These are phyloP conservation scores for Bufotes viridis DNA, from an alignment of 2,797 vertebrate species.

Conservation along the genomic window DNA sequence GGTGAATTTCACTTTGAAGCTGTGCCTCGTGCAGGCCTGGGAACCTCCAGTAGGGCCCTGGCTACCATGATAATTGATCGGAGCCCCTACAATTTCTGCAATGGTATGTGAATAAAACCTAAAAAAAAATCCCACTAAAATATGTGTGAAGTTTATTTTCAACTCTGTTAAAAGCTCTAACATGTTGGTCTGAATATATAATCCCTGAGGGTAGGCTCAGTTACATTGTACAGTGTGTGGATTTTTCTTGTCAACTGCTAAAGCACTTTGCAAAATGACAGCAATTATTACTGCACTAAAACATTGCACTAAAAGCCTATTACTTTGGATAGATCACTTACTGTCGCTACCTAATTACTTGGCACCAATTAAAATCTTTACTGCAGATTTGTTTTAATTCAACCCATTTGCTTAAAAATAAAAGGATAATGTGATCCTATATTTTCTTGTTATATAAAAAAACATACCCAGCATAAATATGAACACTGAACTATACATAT, in stretches of 20 bases:
- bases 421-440: slow-evolving; percentile 36
- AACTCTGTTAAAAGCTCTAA: background rate
- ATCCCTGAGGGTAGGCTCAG: background rate
- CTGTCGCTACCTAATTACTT: slow-evolving; percentile 71
- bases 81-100: no score
- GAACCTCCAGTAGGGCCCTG: no score
- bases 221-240: slow-evolving; percentile 39
- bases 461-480: background rate
- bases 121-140: background rate
- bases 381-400: slow-evolving; percentile 64
- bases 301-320: slow-evolving; percentile 65
- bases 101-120: background rate
- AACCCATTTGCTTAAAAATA: slow-evolving; percentile 59
- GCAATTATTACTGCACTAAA: slow-evolving; percentile 65
- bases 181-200: slow-evolving; percentile 44
- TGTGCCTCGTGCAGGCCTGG: no score
- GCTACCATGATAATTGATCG: no score
- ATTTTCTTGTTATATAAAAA: slow-evolving; percentile 3
- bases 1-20: no score
- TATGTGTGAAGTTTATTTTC: slow-evolving; percentile 18
- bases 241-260: slow-evolving; percentile 50
- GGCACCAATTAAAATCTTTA: slow-evolving; percentile 69
- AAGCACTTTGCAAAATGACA: slow-evolving; percentile 62
- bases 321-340: slow-evolving; percentile 69
- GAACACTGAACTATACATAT: background rate